Evolutionary conservation across 2,888 invertebrate species (phyloP).

Genomic region (Oegoconia quadripuncta): DNA sequence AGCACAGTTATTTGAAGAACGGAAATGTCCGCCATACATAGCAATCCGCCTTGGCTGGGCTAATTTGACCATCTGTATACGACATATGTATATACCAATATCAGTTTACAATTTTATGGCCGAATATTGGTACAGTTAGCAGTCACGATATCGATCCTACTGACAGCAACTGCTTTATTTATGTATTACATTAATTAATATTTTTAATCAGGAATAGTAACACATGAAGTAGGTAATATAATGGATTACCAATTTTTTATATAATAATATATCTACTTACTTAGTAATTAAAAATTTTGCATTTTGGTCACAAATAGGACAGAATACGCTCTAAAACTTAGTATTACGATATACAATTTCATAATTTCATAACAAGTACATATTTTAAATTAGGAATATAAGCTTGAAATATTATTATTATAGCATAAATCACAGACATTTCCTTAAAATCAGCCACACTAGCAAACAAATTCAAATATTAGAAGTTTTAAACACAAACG

Average conservation of each 20-base stretch:
- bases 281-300: constrained; percentile 28
- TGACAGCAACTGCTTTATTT: no score
- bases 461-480: constrained; percentile 31
- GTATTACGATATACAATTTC: constrained; percentile 61
- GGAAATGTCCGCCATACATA: no score
- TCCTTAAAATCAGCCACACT: constrained; percentile 59
- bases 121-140: no score
- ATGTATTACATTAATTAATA: no score
- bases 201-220: no score
- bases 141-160: no score
- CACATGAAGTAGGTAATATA: no score
- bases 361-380: constrained; percentile 55
- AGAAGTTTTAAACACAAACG: constrained; percentile 11
- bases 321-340: constrained; percentile 54
- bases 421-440: constrained; percentile 78
- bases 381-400: constrained; percentile 65
- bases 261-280: constrained; percentile 17
- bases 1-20: no score
- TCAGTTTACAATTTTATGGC: no score
- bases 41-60: no score
- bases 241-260: background rate
- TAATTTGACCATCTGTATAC: no score
- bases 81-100: no score
- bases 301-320: constrained; percentile 67
- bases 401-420: constrained; percentile 66